phyloP scores from a whole-genome alignment of 2,888 invertebrate genomes.

The Pogonocherus hispidulus region DNA sequence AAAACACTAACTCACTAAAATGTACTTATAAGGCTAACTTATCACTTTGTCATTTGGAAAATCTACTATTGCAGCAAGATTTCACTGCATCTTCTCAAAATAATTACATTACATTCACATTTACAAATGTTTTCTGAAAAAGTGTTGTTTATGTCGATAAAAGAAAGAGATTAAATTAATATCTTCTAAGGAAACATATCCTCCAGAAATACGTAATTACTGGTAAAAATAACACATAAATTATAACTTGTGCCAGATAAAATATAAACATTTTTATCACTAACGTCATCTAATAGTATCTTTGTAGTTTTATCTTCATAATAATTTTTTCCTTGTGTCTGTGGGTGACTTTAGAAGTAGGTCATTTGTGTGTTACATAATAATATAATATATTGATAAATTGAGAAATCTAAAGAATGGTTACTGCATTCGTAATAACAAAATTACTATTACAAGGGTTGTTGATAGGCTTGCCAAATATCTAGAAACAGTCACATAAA shows the following conservation, averaged over 20 bases:
- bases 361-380: neutral
- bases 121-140: neutral
- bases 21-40: too few species aligned
- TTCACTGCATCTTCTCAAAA: too few species aligned
- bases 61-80: too few species aligned
- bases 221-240: slow-evolving; percentile 17
- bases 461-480: too few species aligned
- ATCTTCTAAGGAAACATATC: slow-evolving; percentile 9
- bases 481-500: too few species aligned
- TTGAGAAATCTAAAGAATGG: too few species aligned
- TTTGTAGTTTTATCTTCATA: neutral
- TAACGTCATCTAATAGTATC: slow-evolving; percentile 13
- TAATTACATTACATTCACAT: neutral
- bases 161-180: neutral
- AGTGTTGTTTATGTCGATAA: neutral
- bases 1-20: too few species aligned
- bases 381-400: neutral
- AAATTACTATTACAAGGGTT: too few species aligned
- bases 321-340: neutral
- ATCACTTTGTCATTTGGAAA: too few species aligned
- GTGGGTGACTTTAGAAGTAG: slow-evolving; percentile 3
- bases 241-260: slow-evolving; percentile 6
- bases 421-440: too few species aligned
- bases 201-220: slow-evolving; percentile 8
- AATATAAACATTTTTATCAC: slow-evolving; percentile 17